Percentiles rank a stretch among this genome's conserved stretches.
phyloP scores from a whole-genome alignment of 2,888 invertebrate species.

The Drosophila nr. medialis region DNA sequence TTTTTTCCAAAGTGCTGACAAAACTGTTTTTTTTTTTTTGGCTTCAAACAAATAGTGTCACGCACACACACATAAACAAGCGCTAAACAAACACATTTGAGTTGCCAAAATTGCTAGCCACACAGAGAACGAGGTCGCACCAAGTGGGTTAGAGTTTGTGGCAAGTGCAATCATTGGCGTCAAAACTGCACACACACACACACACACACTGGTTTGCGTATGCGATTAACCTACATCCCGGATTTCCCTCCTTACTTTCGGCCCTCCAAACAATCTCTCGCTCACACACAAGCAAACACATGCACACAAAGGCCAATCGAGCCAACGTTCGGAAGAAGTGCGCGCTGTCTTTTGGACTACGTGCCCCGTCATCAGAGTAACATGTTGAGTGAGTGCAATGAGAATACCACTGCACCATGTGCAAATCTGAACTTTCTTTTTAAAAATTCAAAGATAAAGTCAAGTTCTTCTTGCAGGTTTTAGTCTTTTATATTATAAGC shows the following conservation, averaged over 20 bases:
- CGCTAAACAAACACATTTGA: constrained; percentile 49
- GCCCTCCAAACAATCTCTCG: constrained; percentile 9
- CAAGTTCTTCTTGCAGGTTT: not conserved
- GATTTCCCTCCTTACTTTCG: constrained; percentile 6
- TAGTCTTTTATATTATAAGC: not conserved
- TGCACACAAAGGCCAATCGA: constrained; percentile 30
- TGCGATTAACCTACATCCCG: constrained; percentile 55
- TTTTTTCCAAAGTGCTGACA: constrained; percentile 5
- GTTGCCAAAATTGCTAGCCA: constrained; percentile 57
- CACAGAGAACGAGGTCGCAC: constrained; percentile 3
- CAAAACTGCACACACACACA: constrained; percentile 43
- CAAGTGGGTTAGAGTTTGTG: constrained; percentile 57
- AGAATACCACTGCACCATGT: constrained; percentile 18
- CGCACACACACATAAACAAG: constrained; percentile 16
- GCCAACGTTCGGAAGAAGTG: constrained; percentile 26
- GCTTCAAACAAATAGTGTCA: constrained; percentile 23
- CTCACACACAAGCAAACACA: constrained; percentile 18
- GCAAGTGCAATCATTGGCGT: constrained; percentile 62
- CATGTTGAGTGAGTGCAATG: constrained; percentile 25
- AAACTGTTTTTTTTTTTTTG: constrained; percentile 52
- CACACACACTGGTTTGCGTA: constrained; percentile 31
- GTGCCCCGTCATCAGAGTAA: constrained; percentile 25
- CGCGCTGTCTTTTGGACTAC: constrained; percentile 33
- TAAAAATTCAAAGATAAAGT: not conserved
- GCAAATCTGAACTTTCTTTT: not conserved